phyloP scores from a whole-genome alignment of 2,113 vertebrate species.

The Carassius auratus region DNA sequence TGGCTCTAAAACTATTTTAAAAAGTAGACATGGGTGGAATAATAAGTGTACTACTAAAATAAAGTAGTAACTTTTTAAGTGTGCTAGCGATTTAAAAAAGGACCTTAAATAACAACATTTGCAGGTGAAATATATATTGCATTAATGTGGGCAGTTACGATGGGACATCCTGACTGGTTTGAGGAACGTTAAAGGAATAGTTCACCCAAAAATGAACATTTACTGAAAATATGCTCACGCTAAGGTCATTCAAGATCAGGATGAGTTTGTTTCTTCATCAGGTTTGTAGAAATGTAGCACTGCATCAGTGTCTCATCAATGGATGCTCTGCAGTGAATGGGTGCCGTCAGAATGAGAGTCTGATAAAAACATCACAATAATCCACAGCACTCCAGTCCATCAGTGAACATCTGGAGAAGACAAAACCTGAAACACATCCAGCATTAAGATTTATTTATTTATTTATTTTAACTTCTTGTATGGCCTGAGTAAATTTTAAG shows the following conservation, averaged over 20 bases:
- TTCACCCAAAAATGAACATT: neutral
- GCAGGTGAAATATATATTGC: neutral
- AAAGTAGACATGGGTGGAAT: constrained; percentile 70
- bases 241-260: neutral
- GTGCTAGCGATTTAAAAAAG: constrained; percentile 58
- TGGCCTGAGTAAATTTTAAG: too few relatives aligned
- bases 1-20: constrained; percentile 59
- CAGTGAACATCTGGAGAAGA: neutral
- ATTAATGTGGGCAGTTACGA: neutral
- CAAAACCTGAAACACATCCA: too few relatives aligned
- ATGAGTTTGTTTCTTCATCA: neutral
- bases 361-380: neutral
- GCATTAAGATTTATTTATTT: too few relatives aligned
- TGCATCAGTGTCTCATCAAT: neutral
- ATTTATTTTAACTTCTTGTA: neutral
- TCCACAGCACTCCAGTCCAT: neutral
- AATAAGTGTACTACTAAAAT: constrained; percentile 68
- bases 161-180: neutral
- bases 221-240: neutral
- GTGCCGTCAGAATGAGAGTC: neutral
- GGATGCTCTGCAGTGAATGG: neutral
- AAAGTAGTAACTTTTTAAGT: constrained; percentile 69
- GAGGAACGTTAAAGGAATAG: neutral
- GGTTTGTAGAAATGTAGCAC: neutral
- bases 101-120: neutral